Percentiles rank a stretch among this genome's conserved stretches.
These are phyloP conservation scores for Callipepla squamata DNA, from an alignment of 2,113 vertebrate genomes.

Conservation along the genomic window DNA sequence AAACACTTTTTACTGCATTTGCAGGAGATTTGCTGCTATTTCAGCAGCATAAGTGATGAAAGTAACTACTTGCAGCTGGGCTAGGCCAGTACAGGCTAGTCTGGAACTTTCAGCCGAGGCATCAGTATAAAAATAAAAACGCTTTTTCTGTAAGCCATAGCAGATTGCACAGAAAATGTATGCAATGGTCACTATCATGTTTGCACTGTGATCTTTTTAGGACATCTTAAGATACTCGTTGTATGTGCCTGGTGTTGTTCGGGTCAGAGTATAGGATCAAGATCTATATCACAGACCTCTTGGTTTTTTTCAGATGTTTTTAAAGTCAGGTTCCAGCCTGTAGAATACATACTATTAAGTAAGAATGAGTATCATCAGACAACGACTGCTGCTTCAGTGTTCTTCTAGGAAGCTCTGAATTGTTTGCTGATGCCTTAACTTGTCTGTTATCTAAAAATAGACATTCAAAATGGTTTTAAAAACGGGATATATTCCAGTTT, in stretches of 20 bases:
- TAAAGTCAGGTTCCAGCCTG: not conserved
- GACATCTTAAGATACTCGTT: no score
- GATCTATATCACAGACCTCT: not conserved
- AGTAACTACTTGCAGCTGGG: not conserved
- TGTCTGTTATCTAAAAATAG: not conserved
- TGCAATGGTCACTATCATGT: not conserved
- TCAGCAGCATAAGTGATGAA: not conserved
- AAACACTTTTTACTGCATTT: not conserved
- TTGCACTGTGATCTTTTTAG: not conserved
- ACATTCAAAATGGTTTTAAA: not conserved
- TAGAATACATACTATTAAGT: not conserved
- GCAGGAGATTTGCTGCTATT: not conserved
- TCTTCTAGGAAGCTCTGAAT: not conserved
- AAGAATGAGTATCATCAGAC: not conserved
- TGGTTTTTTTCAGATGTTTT: not conserved
- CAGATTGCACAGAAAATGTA: not conserved
- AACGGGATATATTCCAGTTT: not conserved
- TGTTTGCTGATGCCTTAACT: not conserved
- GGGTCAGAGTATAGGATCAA: not conserved
- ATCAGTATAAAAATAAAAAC: not conserved
- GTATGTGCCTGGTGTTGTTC: not conserved
- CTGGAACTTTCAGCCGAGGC: not conserved
- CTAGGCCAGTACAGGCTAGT: no score
- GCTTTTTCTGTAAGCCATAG: not conserved
- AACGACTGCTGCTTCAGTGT: not conserved